Percentiles rank a stretch among this genome's conserved stretches.
Conservation (phyloP, 2,888 invertebrate species). For the Eucriotettix oculatus region DNA sequence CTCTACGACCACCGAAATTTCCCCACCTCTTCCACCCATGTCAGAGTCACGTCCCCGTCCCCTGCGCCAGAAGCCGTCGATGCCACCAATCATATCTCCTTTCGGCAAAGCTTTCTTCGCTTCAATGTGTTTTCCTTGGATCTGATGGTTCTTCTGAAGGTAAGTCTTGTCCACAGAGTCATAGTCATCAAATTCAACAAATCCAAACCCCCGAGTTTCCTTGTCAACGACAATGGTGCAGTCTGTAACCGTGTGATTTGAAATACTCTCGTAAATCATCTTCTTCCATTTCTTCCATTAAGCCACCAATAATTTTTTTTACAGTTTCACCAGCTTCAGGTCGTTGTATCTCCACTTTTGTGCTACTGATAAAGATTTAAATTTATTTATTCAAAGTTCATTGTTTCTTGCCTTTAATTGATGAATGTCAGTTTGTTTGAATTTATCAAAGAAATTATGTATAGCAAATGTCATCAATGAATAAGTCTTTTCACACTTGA, state of each 20-base stretch:
- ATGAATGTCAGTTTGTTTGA: too few relatives aligned
- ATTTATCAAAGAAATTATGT: too few relatives aligned
- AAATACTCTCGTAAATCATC: conserved; percentile 74
- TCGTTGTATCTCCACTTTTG: conserved; percentile 78
- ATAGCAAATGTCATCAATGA: too few relatives aligned
- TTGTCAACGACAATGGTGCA: conserved; percentile 84
- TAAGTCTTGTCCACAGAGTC: conserved; percentile 94
- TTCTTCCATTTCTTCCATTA: conserved; percentile 85
- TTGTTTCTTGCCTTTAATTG: too few relatives aligned
- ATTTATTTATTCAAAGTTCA: too few relatives aligned
- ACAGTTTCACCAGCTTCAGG: conserved; percentile 89
- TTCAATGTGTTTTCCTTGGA: conserved; percentile 71
- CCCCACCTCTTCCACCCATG: conserved; percentile 31
- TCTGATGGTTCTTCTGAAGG: conserved; percentile 61
- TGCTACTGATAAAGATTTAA: too few relatives aligned
- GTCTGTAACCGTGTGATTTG: conserved; percentile 57
- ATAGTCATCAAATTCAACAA: conserved; percentile 93
- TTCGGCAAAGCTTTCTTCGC: conserved; percentile 87
- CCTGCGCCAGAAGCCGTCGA: conserved; percentile 28
- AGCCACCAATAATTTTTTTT: conserved; percentile 88
- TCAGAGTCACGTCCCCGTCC: conserved; percentile 36
- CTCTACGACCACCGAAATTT: conserved; percentile 25
- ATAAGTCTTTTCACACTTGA: too few relatives aligned
- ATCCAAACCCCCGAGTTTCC: conserved; percentile 89
- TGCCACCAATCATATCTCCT: conserved; percentile 58